Evolutionary conservation across 2,888 invertebrate genomes (phyloP), one percentile per base, ranked within the genome.

Genomic region (Hyposoter didymator): DNA sequence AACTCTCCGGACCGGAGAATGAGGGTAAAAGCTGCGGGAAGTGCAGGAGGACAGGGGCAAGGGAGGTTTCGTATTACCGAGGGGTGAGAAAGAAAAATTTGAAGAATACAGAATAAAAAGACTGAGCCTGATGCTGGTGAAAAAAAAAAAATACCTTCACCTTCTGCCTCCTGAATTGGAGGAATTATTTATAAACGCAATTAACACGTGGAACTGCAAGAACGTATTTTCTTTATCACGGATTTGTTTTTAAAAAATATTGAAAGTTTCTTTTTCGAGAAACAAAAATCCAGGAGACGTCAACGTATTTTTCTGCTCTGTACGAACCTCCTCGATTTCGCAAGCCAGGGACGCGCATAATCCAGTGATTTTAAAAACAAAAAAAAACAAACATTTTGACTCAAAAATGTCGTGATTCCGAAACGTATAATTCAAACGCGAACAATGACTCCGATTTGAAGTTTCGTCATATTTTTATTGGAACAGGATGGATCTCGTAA

Each of bases 1-100:
- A 84, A 86, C 85, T 86, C 85, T 81, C 78, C 79, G 76, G 64
- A 74, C 81, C 49, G 59, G 79, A 72, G 73, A 83, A 73, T 76
- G 76, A 55, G 67, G 67, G 22, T 39, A 59, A 74, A 74, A 74
- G 52, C 80, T 47, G 55, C 64, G 62, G 72, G 17, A 47, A n/a
- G 28, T 19, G 39, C 64, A 66, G 14, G 43, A 52, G 32, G 32
- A 66, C 43, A 14, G 52, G 12, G 45, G 32, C 6, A 55, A 22
- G 52, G 43, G 59, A 39, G 28, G 62, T 17, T 45, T 64, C 64
- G 22, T 43, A 45, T 43, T 45, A 59, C 14, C 22, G 45, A 70
- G 22, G 64, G 45, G 14, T 47, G 59, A 59, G 59, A 67, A 49
- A 74, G 66, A 82, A 82, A 84, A 73, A 78, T 79, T 73, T 45